Evolutionary conservation across 2,797 vertebrate genomes (phyloP).

Genomic region (Acrocephalus scirpaceus): DNA sequence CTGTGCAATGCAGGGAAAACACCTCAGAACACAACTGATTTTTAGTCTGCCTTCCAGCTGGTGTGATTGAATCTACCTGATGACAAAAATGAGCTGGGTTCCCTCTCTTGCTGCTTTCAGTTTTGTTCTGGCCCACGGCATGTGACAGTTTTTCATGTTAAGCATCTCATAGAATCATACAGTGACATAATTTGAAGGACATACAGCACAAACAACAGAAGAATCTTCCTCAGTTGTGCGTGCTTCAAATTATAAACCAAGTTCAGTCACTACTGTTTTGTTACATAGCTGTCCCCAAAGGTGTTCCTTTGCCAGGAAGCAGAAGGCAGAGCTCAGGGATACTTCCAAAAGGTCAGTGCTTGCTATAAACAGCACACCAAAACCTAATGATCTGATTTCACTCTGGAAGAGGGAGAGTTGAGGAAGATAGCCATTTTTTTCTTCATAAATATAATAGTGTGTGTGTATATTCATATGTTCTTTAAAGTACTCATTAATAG

Average conservation of each 20-base stretch:
- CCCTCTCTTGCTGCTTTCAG: background rate
- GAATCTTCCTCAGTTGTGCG: background rate
- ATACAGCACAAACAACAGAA: background rate
- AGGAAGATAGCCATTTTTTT: background rate
- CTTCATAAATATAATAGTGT: background rate
- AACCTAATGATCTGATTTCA: background rate
- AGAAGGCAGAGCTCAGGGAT: background rate
- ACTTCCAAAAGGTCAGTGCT: background rate
- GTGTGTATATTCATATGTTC: background rate
- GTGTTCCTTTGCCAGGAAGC: background rate
- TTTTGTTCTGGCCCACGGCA: background rate
- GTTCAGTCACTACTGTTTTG: background rate
- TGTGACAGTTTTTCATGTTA: background rate
- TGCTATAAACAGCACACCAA: background rate
- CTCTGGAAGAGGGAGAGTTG: background rate
- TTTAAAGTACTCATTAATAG: background rate
- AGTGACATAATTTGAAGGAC: background rate
- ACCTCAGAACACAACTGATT: background rate
- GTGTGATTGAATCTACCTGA: background rate
- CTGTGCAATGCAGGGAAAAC: background rate
- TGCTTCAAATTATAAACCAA: background rate
- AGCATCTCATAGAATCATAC: background rate
- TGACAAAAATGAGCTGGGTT: background rate
- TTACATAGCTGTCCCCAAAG: fast-evolving
- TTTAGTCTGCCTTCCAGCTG: background rate